Base-by-base conservation (phyloP, 2,113 vertebrate species). In the Paraplagusia blochii region DNA sequence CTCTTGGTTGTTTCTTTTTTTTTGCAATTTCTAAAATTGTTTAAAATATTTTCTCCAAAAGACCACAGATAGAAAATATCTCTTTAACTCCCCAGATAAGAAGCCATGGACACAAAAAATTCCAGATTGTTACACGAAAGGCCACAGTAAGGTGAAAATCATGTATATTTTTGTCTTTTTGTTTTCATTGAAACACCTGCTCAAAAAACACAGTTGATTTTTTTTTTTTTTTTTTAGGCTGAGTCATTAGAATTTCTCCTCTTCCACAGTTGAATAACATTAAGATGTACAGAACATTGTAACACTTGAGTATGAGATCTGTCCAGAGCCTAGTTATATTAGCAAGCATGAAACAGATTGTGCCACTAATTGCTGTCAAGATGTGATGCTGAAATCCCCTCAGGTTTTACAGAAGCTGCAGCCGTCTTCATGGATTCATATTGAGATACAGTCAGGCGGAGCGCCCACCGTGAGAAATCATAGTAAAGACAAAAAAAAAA, bases 141-240 rank as follows among this genome's bases (percentile, higher is more conserved):
- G 95, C 94, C 95, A 96, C 94, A 90, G 90, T 90, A 91, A 92
- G 90, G 89, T 93, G 89, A 94, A 90, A 89, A 89, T 82, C 85
- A 91, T 86, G 89, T 89, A 47, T 18, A 9, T 34, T 22, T 73
- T 35, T 67, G 33, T 60, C 42, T 71, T 70, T 57, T 68, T 75
- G 67, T 62, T 61, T 69, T 82, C 77, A 84, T 88, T 86, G 82
- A 86, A 83, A 80, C 68, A 75, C 84, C 81, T 82, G 80, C 73
- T 86, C 76, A 69, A 68, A 85, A 79, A 81, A 77, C 78, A 80
- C 69, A 73, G 77, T 81, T 36, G 49, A 29, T 29, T 29, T 29
- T 29, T 29, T 29, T 29, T 67, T 70, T 81, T 67, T 70, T 81
- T 72, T 79, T 59, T 58, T 82, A 72, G 77, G 66, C 82, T 76